Base-by-base conservation (phyloP, 2,888 invertebrate species). In the Odontocerum albicorne region DNA sequence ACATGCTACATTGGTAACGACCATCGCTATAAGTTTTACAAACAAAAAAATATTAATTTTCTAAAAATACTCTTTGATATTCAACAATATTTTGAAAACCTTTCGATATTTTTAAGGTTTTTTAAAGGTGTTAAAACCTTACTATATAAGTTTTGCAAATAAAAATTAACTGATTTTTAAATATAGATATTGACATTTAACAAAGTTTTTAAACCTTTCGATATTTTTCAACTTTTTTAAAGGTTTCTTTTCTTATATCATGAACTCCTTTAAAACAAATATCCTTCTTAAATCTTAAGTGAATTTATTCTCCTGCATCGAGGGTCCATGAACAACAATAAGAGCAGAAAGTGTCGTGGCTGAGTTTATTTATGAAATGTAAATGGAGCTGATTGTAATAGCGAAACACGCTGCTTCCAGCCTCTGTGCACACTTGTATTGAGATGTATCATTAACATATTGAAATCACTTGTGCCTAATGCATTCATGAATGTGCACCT, bases 361-460 rank as follows among this genome's bases (percentile, higher is more conserved):
- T 55, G 54, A 43, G 43, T 55, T 43, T 49, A 55, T 55, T 55
- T 56, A 51, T 56, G 55, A 78, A 77, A 78, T 78, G 78, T 75
- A 77, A 78, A 78, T 78, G 67, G 70, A 70, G 71, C 72, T 75
- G 76, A 75, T 77, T 78, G 77, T 77, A 78, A 77, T 77, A 77
- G 76, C 77, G 76, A 78, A 77, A 77, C 75, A 69, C 68, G 19
- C 15, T 22, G 49, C 31, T 20, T 10, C 38, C 43, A 31, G 39
- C 49, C 22, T 45, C 20, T 21, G 13, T 12, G 15, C 20, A 52
- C 59, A 54, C 72, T 74, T 77, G 74, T 76, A 78, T 78, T 78
- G 76, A 78, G 77, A 77, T 77, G 78, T 77, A 71, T 65, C 72
- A 78, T 78, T 78, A 74, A 75, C 78, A 78, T 78, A 72, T 56